Base-by-base conservation (phyloP, 2,888 invertebrate species). In the Chelonus formosanus region DNA sequence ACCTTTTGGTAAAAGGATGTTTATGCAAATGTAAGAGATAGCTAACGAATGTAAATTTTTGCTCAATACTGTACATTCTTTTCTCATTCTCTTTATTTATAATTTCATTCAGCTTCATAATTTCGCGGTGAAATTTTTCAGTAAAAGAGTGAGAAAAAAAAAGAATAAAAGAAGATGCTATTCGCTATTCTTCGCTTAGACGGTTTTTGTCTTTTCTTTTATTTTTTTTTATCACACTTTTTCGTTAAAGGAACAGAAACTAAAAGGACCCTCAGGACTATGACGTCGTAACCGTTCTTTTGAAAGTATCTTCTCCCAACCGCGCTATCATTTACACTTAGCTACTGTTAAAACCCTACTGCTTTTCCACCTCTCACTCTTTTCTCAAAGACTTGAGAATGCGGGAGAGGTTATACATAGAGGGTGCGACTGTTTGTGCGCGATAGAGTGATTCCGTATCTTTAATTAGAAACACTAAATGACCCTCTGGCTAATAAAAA, bases 321-420 rank as follows among this genome's bases (percentile, higher is more conserved):
- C 78, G 77, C 79, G 78, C 82, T 81, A 83, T 83, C 83, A 82
- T 83, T 84, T 83, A 82, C 78, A 79, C 78, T 78, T 76, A 73
- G 74, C 71, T 65, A 73, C 71, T 62, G 71, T 70, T 67, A 66
- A 64, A 66, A 62, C 66, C 57, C 62, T 40, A 40, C 20, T 56
- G 35, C 55, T 53, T 65, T 61, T 55, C 61, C n/a, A 61, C 50
- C 64, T 61, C 47, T 62, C 36, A 50, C 59, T 47, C 52, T 31
- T 32, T 8, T 36, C 59, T 45, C 43, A 57, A 52, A 57, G 40
- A 35, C 53, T 44, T 43, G 44, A 45, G 10, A 55, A 63, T 50
- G 57, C 52, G 44, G 36, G 47, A 58, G 35, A 58, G 54, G 53
- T 52, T 20, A 32, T 47, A 55, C 65, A 56, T 59, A 63, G 53